A percentile compares a stretch with the other conserved stretches of the same genome.
Conservation (phyloP, 92 coral and sea anemone species). For the Paramuricea clavata region DNA sequence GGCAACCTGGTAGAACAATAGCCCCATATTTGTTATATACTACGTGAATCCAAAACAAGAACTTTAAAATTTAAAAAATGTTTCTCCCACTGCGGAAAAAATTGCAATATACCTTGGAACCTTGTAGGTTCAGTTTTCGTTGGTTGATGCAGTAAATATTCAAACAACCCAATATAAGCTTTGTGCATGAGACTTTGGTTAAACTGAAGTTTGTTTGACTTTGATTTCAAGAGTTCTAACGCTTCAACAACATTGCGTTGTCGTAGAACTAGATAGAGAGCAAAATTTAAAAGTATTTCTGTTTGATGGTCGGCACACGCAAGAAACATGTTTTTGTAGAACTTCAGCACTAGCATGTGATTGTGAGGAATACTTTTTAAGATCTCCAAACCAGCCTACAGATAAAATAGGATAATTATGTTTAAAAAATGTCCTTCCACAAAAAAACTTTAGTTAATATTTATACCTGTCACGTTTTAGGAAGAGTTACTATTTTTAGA, state of each 20-base stretch:
- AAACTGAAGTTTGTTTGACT: constrained; percentile 66
- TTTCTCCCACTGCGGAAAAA: too few relatives aligned
- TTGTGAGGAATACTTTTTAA: constrained; percentile 65
- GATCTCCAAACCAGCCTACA: constrained; percentile 83
- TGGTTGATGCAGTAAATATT: constrained; percentile 74
- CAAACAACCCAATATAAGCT: constrained; percentile 85
- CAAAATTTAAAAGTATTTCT: constrained; percentile 83
- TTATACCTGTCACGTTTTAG: too few relatives aligned
- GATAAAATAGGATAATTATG: not conserved
- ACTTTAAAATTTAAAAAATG: too few relatives aligned
- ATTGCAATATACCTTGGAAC: not conserved
- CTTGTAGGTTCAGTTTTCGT: constrained; percentile 37
- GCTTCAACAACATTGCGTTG: constrained; percentile 81
- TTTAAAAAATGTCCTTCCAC: too few relatives aligned
- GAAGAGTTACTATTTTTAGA: too few relatives aligned
- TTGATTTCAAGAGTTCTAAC: constrained; percentile 77
- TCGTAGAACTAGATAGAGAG: constrained; percentile 73
- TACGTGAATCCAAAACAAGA: too few relatives aligned
- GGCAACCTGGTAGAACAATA: too few relatives aligned
- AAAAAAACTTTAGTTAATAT: too few relatives aligned
- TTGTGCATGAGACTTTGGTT: constrained; percentile 59
- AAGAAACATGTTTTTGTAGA: constrained; percentile 81
- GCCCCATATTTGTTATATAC: too few relatives aligned
- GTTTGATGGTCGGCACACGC: constrained; percentile 72
- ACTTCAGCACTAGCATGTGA: constrained; percentile 68